Percentiles rank a stretch among this genome's conserved stretches.
Evolutionary conservation across 2,888 invertebrate genomes (phyloP).

Genomic region (Ceramica pisi): DNA sequence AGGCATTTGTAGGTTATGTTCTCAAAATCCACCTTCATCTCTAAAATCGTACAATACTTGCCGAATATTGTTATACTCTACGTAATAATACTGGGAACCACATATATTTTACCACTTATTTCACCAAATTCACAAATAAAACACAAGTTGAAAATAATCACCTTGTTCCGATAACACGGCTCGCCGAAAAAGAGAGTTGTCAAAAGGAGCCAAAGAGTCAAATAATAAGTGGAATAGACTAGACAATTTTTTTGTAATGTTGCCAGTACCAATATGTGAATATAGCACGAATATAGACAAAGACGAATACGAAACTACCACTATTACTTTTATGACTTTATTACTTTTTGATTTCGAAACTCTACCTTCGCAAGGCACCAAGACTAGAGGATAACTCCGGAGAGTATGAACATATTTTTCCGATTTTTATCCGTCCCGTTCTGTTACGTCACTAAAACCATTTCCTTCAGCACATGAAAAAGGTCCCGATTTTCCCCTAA

Average conservation of each 20-base stretch:
- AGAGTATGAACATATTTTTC: too few species aligned
- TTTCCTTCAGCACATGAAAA: too few species aligned
- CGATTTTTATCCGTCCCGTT: too few species aligned
- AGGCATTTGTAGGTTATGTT: slow-evolving; percentile 75
- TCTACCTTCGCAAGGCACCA: too few species aligned
- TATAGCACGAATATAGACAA: too few species aligned
- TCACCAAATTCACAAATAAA: slow-evolving; percentile 31
- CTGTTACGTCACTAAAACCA: too few species aligned
- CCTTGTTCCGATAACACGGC: slow-evolving; percentile 79
- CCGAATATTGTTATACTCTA: slow-evolving; percentile 8
- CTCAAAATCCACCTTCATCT: slow-evolving; percentile 75
- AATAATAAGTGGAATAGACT: too few species aligned
- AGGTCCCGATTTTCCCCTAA: too few species aligned
- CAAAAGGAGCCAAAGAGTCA: slow-evolving; percentile 13
- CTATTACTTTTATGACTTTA: too few species aligned
- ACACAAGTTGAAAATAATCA: slow-evolving; percentile 64
- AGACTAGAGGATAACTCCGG: too few species aligned
- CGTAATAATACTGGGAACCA: slow-evolving; percentile 3
- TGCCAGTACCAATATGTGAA: slow-evolving; percentile 18
- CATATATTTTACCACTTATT: slow-evolving; percentile 58
- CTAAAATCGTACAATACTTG: slow-evolving; percentile 35
- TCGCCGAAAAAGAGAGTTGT: slow-evolving; percentile 73
- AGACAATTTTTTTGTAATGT: background rate
- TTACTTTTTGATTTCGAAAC: too few species aligned
- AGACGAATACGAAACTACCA: background rate